These are phyloP conservation scores for Escarpia spicata DNA, from an alignment of 2,888 invertebrate species.

Conservation along the genomic window DNA sequence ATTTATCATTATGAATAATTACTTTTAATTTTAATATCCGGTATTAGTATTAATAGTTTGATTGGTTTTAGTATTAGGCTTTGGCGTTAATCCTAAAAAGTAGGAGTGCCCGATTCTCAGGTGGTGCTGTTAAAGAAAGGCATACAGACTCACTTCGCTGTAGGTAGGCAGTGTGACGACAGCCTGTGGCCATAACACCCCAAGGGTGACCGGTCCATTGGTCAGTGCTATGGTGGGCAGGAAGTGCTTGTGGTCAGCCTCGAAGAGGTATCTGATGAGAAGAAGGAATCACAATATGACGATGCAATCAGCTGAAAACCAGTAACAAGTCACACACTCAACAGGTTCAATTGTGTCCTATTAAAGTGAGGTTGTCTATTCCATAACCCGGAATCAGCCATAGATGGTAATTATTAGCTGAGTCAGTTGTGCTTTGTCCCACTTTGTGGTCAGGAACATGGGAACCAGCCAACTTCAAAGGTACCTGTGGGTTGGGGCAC, in stretches of 20 bases:
- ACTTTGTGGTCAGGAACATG: no score
- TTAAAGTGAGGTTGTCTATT: not conserved
- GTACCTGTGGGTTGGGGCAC: no score
- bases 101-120: not conserved
- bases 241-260: slow-evolving; percentile 50
- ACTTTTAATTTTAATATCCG: no score
- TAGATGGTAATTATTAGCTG: no score
- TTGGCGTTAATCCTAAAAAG: not conserved
- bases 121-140: not conserved
- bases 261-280: slow-evolving; percentile 55
- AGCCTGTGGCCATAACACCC: slow-evolving; percentile 57
- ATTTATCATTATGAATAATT: no score
- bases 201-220: slow-evolving; percentile 59
- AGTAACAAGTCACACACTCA: no score
- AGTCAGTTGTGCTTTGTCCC: no score
- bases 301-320: not conserved
- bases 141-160: slow-evolving; percentile 46
- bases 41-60: no score
- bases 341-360: not conserved
- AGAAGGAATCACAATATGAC: not conserved
- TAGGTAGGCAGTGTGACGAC: slow-evolving; percentile 48
- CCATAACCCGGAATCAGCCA: no score
- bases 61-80: no score
- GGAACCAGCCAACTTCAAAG: no score
- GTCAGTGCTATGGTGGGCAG: slow-evolving; percentile 58